These are phyloP conservation scores for Elgonia sp. DNA, from an alignment of 2,888 invertebrate genomes.

Conservation along the genomic window DNA sequence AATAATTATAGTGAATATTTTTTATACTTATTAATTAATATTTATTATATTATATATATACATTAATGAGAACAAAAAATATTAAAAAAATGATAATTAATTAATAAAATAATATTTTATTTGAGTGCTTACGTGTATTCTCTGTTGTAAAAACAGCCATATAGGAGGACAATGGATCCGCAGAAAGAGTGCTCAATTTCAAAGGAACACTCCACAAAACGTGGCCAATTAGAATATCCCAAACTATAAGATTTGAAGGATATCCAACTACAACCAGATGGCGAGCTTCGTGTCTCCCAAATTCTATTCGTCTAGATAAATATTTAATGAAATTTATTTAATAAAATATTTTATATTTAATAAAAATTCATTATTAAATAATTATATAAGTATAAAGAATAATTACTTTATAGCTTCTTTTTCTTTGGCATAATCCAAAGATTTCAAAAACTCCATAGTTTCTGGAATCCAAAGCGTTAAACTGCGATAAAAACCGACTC, in stretches of 20 bases:
- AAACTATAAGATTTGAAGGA: too few relatives aligned
- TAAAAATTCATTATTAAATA: constrained; percentile 16
- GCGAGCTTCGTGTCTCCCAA: constrained; percentile 88
- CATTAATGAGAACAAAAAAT: too few relatives aligned
- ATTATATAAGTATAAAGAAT: constrained; percentile 52
- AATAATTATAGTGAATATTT: neutral
- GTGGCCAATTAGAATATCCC: constrained; percentile 92
- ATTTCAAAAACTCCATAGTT: constrained; percentile 88
- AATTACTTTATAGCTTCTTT: constrained; percentile 86
- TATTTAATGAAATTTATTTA: too few relatives aligned
- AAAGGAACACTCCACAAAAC: constrained; percentile 91
- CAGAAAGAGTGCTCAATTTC: constrained; percentile 87
- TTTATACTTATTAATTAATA: neutral
- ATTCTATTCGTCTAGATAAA: constrained; percentile 85
- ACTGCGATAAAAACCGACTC: constrained; percentile 90
- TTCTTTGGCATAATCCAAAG: constrained; percentile 87
- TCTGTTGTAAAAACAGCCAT: constrained; percentile 91
- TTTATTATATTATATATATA: too few relatives aligned
- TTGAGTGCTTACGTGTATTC: constrained; percentile 89
- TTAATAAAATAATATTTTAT: too few relatives aligned
- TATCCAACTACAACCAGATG: constrained; percentile 89
- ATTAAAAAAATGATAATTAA: too few relatives aligned
- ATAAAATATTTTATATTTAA: too few relatives aligned
- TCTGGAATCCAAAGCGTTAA: constrained; percentile 92
- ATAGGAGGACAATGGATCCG: constrained; percentile 90